Evolutionary conservation across 2,888 invertebrate genomes (phyloP), one percentile per base, ranked within the genome.

Genomic region (Drosophila borborema): DNA sequence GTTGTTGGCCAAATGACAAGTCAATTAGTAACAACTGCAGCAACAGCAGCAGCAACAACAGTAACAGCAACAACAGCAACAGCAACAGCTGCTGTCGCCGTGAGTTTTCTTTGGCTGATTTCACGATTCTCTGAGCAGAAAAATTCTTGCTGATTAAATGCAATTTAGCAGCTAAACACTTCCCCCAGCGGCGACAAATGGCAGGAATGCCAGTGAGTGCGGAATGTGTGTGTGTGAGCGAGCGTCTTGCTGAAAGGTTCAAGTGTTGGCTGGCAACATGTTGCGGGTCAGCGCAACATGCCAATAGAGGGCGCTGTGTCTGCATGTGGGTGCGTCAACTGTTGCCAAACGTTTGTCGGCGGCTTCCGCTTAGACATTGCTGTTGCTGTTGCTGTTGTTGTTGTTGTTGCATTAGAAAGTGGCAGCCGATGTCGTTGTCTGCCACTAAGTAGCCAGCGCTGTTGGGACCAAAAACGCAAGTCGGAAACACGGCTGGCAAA

Each of bases 381-480:
- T 20, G 20, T 14, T 5, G 41, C 36, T 55, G 63, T 46, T 16
- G 48, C 5, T 31, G 48, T 10, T 48, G 72, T 49, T 69, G 60
- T 45, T 6, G 41, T 20, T 55, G 63, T 51, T 41, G 70, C 75
- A 81, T 84, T 84, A 85, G 83, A 84, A 84, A 84, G 83, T 85
- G 83, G 66, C 82, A 58, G 54, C 69, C 61, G 70, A 68, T 74
- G 81, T 62, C 64, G 67, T 58, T 70, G 59, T 14, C 74, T 59
- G 71, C 51, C 68, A 51, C 62, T 69, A 69, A 72, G 64, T 38
- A 72, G 62, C 45, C 63, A 68, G 56, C 54, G 38, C 12, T 38
- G 38, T 14, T 14, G 38, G 38, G 12, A 38, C 23, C 38, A 38
- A 38, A 38, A 38, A 38, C 38, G 31, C 41, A 10, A 51, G 23